Base-by-base conservation (phyloP, 2,888 invertebrate species). In the Creontiades dilutus region DNA sequence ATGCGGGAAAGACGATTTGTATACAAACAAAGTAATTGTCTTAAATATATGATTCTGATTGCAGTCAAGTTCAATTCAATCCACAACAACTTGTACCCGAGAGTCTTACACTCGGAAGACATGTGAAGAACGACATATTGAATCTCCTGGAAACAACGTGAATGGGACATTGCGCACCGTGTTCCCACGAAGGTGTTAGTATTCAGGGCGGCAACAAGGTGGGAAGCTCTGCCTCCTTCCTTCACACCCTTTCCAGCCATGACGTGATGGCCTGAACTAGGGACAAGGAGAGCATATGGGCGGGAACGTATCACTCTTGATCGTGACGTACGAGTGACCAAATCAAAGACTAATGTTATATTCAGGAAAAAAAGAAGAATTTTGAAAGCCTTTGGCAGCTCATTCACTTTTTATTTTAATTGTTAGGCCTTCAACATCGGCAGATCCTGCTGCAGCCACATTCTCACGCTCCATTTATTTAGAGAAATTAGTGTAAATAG, bases 261-360 rank as follows among this genome's bases (percentile, higher is more conserved):
- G 13, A 23, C 27, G 57, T 57, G 57, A 57, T 57, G n/a, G 57
- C 57, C n/a, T 57, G 57, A n/a, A 57, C 57, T 57, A 5, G 13
- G 37, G 37, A 37, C 37, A 4, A 37, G 37, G 7, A 52, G 23
- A 23, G 23, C 27, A 11, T 23, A 68, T 68, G 23, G 68, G 68
- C 68, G 57, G 57, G 57, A 14, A 57, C 57, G 68, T 23, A 68
- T 68, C 68, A 23, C 68, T 68, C 68, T 57, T 3, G 68, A 27
- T 68, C 68, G 68, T 68, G 68, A 68, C 68, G 68, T 68, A 19
- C 5, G 68, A 68, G 68, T 68, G 68, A 68, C 68, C 68, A 11
- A 68, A 68, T 68, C 68, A 68, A 68, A 68, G 68, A 19, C 68
- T 68, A 68, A 23, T 68, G 68, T 68, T 68, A 68, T 23, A 23